phyloP scores from a whole-genome alignment of 1,140 invertebrate genomes.

The Maniola jurtina region DNA sequence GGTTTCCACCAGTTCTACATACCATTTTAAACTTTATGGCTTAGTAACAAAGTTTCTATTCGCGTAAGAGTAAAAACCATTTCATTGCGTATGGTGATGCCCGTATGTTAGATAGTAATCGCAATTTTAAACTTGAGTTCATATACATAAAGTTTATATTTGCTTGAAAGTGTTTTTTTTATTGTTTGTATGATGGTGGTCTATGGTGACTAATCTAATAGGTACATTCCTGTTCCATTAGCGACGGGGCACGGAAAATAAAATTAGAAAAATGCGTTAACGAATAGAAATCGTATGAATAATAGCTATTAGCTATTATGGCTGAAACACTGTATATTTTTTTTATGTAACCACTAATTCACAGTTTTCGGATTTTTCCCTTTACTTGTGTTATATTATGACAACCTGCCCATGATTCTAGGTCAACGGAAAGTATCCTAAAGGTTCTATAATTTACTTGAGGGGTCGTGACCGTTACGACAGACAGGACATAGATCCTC shows the following conservation, averaged over 20 bases:
- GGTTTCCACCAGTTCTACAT: neutral
- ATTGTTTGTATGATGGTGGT: neutral
- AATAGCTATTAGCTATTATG: too few species aligned
- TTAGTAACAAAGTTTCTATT: neutral
- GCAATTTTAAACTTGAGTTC: constrained; percentile 2
- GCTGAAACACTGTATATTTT: too few species aligned
- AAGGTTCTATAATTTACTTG: too few species aligned
- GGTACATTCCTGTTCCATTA: constrained; percentile 10
- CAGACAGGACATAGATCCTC: too few species aligned
- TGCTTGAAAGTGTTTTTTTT: neutral
- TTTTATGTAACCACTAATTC: too few species aligned
- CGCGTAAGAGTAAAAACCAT: neutral
- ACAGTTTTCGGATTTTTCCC: too few species aligned
- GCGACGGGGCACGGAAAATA: neutral
- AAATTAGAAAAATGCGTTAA: neutral
- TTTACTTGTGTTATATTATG: too few species aligned
- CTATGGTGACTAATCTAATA: constrained; percentile 9
- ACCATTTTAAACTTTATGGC: neutral
- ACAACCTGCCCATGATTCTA: too few species aligned
- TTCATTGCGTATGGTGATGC: neutral
- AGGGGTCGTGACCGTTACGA: too few species aligned
- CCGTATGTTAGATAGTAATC: neutral
- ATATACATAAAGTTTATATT: neutral
- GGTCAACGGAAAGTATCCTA: too few species aligned
- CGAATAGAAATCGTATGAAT: too few species aligned